Evolutionary conservation across 2,888 invertebrate genomes (phyloP).

Genomic region (Anticlea derivata): DNA sequence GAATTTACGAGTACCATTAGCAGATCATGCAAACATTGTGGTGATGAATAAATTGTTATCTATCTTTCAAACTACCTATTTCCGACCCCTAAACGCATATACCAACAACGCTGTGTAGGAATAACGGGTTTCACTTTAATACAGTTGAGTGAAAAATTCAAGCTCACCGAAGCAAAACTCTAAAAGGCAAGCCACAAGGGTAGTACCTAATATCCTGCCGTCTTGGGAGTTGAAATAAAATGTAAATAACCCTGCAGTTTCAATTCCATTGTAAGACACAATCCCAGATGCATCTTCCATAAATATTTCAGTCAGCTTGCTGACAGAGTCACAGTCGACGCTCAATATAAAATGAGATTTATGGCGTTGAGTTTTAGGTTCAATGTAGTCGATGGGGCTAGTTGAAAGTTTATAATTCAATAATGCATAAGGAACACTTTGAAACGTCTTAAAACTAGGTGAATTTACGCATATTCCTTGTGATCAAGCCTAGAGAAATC

Average conservation of each 20-base stretch:
- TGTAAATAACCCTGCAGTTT: slow-evolving; percentile 20
- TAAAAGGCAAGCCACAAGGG: slow-evolving; percentile 9
- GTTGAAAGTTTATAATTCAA: too few relatives aligned
- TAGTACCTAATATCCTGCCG: slow-evolving; percentile 13
- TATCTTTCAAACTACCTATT: too few relatives aligned
- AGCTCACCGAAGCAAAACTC: slow-evolving; percentile 10
- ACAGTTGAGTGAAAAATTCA: slow-evolving; percentile 12
- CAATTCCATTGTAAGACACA: slow-evolving; percentile 29
- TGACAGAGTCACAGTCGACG: slow-evolving; percentile 17
- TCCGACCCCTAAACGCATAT: too few relatives aligned
- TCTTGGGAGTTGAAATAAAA: slow-evolving; percentile 11
- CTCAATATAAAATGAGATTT: not conserved
- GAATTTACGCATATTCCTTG: too few relatives aligned
- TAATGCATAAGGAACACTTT: too few relatives aligned
- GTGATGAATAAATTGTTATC: too few relatives aligned
- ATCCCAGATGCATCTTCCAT: slow-evolving; percentile 36
- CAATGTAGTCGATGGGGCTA: too few relatives aligned
- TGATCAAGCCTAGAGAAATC: too few relatives aligned
- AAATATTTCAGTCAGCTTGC: slow-evolving; percentile 35
- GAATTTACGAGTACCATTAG: too few relatives aligned
- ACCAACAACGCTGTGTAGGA: too few relatives aligned
- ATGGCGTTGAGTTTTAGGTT: not conserved
- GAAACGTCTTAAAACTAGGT: too few relatives aligned
- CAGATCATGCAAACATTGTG: too few relatives aligned
- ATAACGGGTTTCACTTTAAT: not conserved